Conservation (phyloP, 2,888 invertebrate genomes). For the Archips crataeganus region DNA sequence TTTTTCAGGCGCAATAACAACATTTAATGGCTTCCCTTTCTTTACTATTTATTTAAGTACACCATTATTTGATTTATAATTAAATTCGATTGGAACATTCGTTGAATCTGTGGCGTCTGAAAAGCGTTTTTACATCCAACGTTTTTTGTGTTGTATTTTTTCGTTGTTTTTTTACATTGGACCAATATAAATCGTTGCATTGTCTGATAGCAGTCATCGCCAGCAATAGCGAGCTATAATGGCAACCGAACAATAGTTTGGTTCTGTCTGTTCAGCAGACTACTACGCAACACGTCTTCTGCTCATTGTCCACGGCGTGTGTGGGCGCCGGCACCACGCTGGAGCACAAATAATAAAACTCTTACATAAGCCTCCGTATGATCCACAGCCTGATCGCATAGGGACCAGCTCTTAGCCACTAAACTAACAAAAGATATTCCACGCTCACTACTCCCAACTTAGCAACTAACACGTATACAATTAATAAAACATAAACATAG, state of each 20-base stretch:
- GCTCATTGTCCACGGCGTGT: constrained; percentile 59
- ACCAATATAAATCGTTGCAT: constrained; percentile 65
- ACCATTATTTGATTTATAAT: constrained; percentile 22
- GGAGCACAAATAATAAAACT: background rate
- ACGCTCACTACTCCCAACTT: constrained; percentile 46
- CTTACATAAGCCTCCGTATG: background rate
- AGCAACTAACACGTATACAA: constrained; percentile 57
- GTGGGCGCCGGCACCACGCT: constrained; percentile 29
- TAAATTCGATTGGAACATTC: constrained; percentile 5
- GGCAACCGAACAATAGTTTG: constrained; percentile 65
- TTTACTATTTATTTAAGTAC: constrained; percentile 13
- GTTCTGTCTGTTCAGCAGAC: constrained; percentile 61
- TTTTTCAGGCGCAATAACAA: constrained; percentile 19
- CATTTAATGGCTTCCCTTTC: constrained; percentile 18
- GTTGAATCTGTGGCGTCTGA: background rate
- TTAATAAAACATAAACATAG: constrained; percentile 76
- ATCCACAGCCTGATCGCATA: background rate
- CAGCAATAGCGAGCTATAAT: constrained; percentile 60
- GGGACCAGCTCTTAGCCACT: background rate
- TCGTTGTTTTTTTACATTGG: constrained; percentile 52
- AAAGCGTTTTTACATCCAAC: background rate
- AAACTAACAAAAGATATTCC: constrained; percentile 7
- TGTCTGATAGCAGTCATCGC: constrained; percentile 65
- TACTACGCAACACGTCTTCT: constrained; percentile 72
- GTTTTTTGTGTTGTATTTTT: constrained; percentile 50